These are phyloP conservation scores for Aphelocoma californica DNA, from an alignment of 2,797 vertebrate genomes.

Conservation along the genomic window DNA sequence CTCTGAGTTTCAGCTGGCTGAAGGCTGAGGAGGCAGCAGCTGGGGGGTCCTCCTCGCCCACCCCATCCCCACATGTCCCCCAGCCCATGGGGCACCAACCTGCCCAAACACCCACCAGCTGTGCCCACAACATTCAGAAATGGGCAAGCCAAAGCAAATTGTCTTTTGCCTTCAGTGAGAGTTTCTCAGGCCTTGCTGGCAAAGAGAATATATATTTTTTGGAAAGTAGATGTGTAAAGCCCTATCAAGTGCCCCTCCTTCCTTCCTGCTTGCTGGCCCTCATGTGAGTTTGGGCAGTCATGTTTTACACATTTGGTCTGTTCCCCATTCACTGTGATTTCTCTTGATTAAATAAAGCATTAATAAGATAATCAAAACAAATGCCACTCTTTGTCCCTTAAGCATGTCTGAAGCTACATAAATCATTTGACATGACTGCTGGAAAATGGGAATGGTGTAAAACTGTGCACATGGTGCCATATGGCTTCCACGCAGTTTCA, in stretches of 20 bases:
- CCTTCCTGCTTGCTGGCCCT: neutral
- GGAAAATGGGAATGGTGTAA: constrained; percentile 44
- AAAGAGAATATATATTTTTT: neutral
- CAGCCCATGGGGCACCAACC: neutral
- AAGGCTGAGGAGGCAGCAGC: neutral
- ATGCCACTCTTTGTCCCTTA: constrained; percentile 40
- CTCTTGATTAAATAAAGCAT: constrained; percentile 64
- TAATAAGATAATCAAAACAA: constrained; percentile 71
- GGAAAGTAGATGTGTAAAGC: constrained; percentile 38
- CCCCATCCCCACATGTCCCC: rapidly evolving
- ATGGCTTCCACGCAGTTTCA: constrained; percentile 17
- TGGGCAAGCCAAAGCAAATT: neutral
- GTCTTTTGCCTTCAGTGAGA: neutral
- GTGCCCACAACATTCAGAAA: rapidly evolving
- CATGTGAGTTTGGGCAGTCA: neutral
- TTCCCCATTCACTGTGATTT: constrained; percentile 36
- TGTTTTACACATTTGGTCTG: constrained; percentile 41
- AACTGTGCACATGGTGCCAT: constrained; percentile 9
- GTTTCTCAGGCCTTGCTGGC: constrained; percentile 35
- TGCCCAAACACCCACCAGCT: neutral
- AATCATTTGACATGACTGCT: constrained; percentile 39
- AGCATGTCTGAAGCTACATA: constrained; percentile 55
- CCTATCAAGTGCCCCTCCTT: neutral
- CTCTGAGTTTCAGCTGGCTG: neutral
- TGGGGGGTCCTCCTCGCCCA: rapidly evolving